Evolutionary conservation across 1,140 invertebrate genomes (phyloP).

Genomic region (Microvelia longipes): DNA sequence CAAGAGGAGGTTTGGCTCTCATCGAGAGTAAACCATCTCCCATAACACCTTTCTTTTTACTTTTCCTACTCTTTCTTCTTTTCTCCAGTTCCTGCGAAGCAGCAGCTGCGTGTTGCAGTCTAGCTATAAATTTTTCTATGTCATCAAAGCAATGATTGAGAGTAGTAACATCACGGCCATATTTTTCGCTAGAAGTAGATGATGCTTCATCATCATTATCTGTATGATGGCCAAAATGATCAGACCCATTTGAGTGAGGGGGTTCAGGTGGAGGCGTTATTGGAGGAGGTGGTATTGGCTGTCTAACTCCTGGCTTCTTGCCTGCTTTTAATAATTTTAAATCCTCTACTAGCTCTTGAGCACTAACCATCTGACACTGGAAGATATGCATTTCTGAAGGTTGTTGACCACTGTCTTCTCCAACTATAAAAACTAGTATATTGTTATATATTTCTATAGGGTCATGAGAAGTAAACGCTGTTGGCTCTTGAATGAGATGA

Average conservation of each 20-base stretch:
- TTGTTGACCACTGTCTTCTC: conserved; percentile 35
- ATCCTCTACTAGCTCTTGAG: conserved; percentile 75
- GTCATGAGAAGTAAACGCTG: conserved; percentile 90
- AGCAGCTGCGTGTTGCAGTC: conserved; percentile 88
- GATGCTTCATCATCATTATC: conserved; percentile 47
- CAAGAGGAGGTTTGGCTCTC: conserved; percentile 83
- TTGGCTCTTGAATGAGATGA: conserved; percentile 80
- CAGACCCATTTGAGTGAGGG: conserved; percentile 21
- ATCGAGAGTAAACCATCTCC: conserved; percentile 88
- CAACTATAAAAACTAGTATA: conserved; percentile 90
- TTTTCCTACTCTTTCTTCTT: conserved; percentile 44
- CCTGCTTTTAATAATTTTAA: conserved; percentile 63
- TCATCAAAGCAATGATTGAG: conserved; percentile 97
- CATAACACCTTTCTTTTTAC: conserved; percentile 66
- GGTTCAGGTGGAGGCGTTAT: conserved; percentile 42
- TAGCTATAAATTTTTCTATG: conserved; percentile 95
- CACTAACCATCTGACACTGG: conserved; percentile 74
- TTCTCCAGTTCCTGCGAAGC: conserved; percentile 84
- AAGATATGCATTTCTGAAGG: conserved; percentile 96
- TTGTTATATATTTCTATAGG: conserved; percentile 97
- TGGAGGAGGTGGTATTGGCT: conserved; percentile 41
- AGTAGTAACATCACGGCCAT: conserved; percentile 69
- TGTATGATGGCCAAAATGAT: neutral
- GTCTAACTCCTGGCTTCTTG: conserved; percentile 39
- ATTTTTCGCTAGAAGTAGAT: conserved; percentile 65